phyloP scores from a whole-genome alignment of 2,888 invertebrate genomes.

The Cheiracanthium punctorium region DNA sequence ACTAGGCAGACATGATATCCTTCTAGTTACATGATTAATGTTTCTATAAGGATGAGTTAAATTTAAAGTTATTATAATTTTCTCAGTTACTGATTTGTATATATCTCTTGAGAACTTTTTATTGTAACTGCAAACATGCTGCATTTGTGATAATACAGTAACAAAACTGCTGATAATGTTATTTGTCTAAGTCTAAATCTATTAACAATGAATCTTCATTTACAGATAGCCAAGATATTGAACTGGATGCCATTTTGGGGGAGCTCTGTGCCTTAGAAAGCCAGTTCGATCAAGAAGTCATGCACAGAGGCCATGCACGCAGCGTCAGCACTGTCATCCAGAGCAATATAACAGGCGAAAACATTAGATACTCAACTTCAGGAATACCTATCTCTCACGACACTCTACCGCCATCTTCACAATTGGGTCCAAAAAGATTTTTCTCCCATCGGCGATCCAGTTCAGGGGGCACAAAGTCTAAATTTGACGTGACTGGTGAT shows the following conservation, averaged over 20 bases:
- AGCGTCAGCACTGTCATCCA: constrained; percentile 62
- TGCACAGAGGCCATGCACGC: constrained; percentile 71
- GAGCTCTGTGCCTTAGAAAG: constrained; percentile 94
- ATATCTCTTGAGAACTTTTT: no score
- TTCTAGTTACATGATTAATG: no score
- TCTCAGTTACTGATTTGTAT: no score
- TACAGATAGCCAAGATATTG: constrained; percentile 94
- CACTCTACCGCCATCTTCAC: constrained; percentile 15
- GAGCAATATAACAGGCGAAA: constrained; percentile 57
- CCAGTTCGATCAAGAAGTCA: constrained; percentile 78
- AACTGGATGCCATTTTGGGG: constrained; percentile 96
- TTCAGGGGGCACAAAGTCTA: constrained; percentile 77
- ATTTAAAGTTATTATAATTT: no score
- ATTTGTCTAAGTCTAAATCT: no score
- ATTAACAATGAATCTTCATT: background rate
- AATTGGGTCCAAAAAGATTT: constrained; percentile 37
- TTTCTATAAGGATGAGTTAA: no score
- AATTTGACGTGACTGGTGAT: constrained; percentile 76
- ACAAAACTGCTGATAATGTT: background rate
- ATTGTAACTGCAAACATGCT: no score
- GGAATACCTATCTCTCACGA: constrained; percentile 46
- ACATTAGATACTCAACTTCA: constrained; percentile 55
- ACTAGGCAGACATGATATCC: no score
- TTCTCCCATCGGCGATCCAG: constrained; percentile 75
- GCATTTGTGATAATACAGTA: background rate